Evolutionary conservation across 2,888 invertebrate species (phyloP), one percentile per base, ranked within the genome.

Genomic region (Heliconius cydno): DNA sequence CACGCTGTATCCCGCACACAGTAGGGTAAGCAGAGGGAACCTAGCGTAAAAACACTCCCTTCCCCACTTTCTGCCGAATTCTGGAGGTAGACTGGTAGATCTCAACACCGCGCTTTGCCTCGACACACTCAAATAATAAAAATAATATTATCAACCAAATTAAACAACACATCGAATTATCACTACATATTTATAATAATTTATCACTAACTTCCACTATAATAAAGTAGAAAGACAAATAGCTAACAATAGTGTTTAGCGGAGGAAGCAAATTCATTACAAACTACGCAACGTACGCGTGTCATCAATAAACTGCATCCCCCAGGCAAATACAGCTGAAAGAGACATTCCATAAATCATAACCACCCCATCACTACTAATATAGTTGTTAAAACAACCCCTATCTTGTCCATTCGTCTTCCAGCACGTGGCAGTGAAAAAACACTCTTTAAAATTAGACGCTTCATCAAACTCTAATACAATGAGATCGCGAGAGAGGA

Each of bases 341-440:
- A 90, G 88, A 93, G 94, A 94, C 94, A 92, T 90, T 88, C 90
- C 90, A 94, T 95, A 94, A 94, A 94, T 95, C 95, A 95, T 92
- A 88, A 87, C 87, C 89, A 90, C 94, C 94, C 94, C 86, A 92
- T 92, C 90, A 92, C 90, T 86, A 87, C 91, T 94, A 94, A 94
- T 94, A 94, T 91, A 93, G 90, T 93, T 94, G 94, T 95, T 94
- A 93, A 92, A 94, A 94, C 94, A 94, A 93, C 94, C 94, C 92
- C 90, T 94, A 92, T 94, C 95, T 94, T 90, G 92, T 93, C 92
- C 85, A 86, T 87, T 85, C 86, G 87, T 89, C 91, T 89, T 90
- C 86, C 85, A 86, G 87, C 90, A 90, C 91, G 90, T 90, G 90
- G 85, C 91, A 78, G 41, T 71, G 80, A 88, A 93, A 93, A 92